These are phyloP conservation scores for Nipponia nippon DNA, from an alignment of 2,113 vertebrate species.

Conservation along the genomic window DNA sequence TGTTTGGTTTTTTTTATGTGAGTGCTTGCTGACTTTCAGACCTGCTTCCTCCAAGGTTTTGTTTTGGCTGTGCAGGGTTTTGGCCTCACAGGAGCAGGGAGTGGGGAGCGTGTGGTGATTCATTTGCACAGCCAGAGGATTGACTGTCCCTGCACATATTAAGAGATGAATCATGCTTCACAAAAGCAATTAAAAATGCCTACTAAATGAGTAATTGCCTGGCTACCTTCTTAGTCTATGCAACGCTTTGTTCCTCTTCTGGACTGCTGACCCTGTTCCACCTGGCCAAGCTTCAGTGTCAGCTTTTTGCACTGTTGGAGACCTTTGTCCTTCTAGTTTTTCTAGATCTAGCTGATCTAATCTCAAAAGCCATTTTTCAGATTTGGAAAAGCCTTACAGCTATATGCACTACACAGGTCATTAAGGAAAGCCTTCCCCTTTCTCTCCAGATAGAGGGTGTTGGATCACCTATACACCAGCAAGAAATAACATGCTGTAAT, in stretches of 20 bases:
- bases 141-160: background rate
- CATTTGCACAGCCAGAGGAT: background rate
- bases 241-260: background rate
- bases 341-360: background rate
- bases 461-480: background rate
- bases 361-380: background rate
- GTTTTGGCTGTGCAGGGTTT: background rate
- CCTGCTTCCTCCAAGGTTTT: background rate
- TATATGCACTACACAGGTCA: background rate
- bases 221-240: background rate
- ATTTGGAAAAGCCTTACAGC: background rate
- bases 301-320: background rate
- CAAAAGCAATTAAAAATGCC: slow-evolving; percentile 7
- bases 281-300: background rate
- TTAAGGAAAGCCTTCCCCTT: background rate
- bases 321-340: slow-evolving; percentile 19
- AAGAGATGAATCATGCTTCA: slow-evolving; percentile 23
- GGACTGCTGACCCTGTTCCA: background rate
- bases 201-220: background rate
- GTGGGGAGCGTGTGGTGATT: background rate
- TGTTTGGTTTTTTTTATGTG: background rate
- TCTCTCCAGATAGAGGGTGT: background rate
- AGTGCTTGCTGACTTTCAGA: background rate
- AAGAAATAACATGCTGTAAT: background rate
- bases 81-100: background rate